These are phyloP conservation scores for Thomomys bottae DNA, from an alignment of 2,113 vertebrate species.

Conservation along the genomic window DNA sequence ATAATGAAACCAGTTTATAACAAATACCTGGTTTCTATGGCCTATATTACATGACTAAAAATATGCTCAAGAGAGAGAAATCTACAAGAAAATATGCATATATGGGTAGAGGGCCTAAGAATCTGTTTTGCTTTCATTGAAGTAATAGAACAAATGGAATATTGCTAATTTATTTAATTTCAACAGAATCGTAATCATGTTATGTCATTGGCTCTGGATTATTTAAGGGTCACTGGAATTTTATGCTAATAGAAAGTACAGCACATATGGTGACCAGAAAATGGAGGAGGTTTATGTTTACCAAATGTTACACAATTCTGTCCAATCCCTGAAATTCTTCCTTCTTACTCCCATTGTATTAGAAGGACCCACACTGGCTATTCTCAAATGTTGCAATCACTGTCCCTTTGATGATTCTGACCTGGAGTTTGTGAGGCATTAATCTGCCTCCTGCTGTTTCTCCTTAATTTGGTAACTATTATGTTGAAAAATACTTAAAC, in stretches of 20 bases:
- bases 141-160: not conserved
- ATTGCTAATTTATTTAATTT: slow-evolving; percentile 53
- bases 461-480: slow-evolving; percentile 42
- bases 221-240: slow-evolving; percentile 64
- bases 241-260: slow-evolving; percentile 61
- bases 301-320: slow-evolving; percentile 60
- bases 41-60: not conserved
- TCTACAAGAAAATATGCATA: not conserved
- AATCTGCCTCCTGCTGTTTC: slow-evolving; percentile 32
- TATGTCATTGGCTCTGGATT: slow-evolving; percentile 59
- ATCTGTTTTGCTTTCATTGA: not conserved
- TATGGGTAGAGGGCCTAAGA: not conserved
- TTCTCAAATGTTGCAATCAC: slow-evolving; percentile 19
- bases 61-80: slow-evolving; percentile 34
- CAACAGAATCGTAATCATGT: slow-evolving; percentile 30
- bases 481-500: slow-evolving; percentile 29
- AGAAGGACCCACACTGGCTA: not conserved
- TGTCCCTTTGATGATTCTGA: slow-evolving; percentile 52
- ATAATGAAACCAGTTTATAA: slow-evolving; percentile 22
- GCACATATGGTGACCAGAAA: slow-evolving; percentile 71
- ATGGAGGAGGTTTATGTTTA: slow-evolving; percentile 22
- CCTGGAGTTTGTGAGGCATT: slow-evolving; percentile 33
- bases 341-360: slow-evolving; percentile 9
- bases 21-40: slow-evolving; percentile 2
- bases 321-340: slow-evolving; percentile 20